A percentile compares a stretch with the other conserved stretches of the same genome.
phyloP scores from a whole-genome alignment of 2,113 vertebrate species.

The Nesogale talazaci region DNA sequence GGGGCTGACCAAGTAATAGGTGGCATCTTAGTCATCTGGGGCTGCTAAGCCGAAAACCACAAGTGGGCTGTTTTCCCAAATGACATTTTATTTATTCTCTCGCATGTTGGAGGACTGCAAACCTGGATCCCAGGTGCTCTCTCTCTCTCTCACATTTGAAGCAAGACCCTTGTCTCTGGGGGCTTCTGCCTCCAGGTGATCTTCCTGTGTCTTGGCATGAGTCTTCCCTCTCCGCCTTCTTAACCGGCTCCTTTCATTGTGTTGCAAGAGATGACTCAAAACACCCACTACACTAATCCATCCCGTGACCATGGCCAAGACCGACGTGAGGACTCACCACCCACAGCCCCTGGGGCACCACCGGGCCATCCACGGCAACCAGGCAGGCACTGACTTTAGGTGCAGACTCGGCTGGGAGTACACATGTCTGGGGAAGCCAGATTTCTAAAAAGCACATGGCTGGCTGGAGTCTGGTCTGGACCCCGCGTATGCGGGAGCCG shows the following conservation, averaged over 20 bases:
- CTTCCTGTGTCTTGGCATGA: neutral
- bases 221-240: neutral
- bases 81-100: neutral
- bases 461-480: neutral
- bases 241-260: neutral
- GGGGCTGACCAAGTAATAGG: neutral
- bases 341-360: neutral
- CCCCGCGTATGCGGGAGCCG: neutral
- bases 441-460: neutral
- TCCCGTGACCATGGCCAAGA: neutral
- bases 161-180: neutral
- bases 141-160: too few relatives aligned
- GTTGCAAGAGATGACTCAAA: neutral
- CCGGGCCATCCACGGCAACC: neutral
- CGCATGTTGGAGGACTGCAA: neutral
- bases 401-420: neutral
- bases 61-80: neutral
- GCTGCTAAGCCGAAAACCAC: neutral
- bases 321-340: neutral
- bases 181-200: neutral
- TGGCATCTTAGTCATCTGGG: neutral
- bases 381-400: slow-evolving; percentile 29
- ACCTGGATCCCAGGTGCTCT: too few relatives aligned
- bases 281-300: neutral
- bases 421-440: neutral